Percentiles rank a stretch among this genome's conserved stretches.
These are phyloP conservation scores for Belonocnema kinseyi DNA, from an alignment of 1,140 invertebrate genomes.

Conservation along the genomic window DNA sequence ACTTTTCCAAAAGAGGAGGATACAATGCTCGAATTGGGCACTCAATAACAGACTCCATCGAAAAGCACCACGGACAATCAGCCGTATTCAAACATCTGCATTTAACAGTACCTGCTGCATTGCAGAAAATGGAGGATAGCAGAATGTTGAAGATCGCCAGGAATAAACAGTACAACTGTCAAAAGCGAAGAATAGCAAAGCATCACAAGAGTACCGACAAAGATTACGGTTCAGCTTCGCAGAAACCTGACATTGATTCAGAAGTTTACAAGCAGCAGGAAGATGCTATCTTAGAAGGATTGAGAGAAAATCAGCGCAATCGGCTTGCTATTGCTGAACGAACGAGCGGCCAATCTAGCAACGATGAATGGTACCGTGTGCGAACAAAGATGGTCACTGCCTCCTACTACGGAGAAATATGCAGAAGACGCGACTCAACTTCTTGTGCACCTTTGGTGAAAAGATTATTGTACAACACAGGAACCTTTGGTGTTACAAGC, in stretches of 20 bases:
- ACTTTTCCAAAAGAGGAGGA: background rate
- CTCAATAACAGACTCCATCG: no score
- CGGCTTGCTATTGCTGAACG: background rate
- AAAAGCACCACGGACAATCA: background rate
- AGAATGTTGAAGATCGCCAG: background rate
- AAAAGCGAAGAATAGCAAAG: background rate
- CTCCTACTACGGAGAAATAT: background rate
- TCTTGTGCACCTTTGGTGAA: no score
- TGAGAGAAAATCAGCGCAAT: background rate
- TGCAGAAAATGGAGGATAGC: background rate
- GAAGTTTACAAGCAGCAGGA: background rate
- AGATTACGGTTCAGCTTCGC: background rate
- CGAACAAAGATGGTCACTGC: background rate
- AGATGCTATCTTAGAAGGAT: background rate
- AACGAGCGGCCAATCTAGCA: background rate
- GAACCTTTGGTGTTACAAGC: slow-evolving; percentile 40
- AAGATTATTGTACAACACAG: no score
- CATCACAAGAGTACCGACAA: background rate
- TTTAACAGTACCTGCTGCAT: background rate
- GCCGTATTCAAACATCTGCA: background rate
- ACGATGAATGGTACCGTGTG: background rate
- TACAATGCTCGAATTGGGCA: no score
- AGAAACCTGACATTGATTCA: background rate
- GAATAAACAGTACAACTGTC: background rate
- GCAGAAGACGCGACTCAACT: slow-evolving; percentile 27